Percentiles rank a stretch among this genome's conserved stretches.
These are phyloP conservation scores for Drosophila quadrilineata DNA, from an alignment of 1,140 invertebrate genomes.

Conservation along the genomic window DNA sequence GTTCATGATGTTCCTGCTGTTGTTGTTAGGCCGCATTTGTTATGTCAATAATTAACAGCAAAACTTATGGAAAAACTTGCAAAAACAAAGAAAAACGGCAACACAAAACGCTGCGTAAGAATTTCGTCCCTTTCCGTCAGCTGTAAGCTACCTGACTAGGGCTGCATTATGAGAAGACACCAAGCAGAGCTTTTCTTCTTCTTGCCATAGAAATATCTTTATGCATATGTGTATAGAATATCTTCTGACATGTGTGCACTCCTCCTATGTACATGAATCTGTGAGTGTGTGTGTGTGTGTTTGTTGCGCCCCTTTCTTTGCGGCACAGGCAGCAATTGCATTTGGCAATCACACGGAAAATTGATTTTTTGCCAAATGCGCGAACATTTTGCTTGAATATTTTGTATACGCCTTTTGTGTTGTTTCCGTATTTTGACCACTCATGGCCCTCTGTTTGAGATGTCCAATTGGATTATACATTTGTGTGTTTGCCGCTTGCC, in stretches of 20 bases:
- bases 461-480: constrained; percentile 51
- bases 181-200: constrained; percentile 18
- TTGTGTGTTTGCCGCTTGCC: constrained; percentile 36
- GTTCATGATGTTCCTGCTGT: too few species aligned
- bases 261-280: not conserved
- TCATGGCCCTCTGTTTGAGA: constrained; percentile 15
- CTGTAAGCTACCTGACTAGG: constrained; percentile 21
- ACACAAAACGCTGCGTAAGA: constrained; percentile 47
- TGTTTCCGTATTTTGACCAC: constrained; percentile 25
- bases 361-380: constrained; percentile 76
- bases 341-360: constrained; percentile 71
- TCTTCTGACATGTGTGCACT: constrained; percentile 36
- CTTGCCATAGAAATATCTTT: too few species aligned
- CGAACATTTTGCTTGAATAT: constrained; percentile 35
- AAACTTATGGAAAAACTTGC: constrained; percentile 32
- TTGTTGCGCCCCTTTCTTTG: constrained; percentile 31
- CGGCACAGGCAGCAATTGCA: constrained; percentile 44
- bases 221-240: too few species aligned
- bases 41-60: constrained; percentile 76
- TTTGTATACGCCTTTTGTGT: constrained; percentile 20
- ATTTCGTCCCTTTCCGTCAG: constrained; percentile 9
- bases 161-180: constrained; percentile 14
- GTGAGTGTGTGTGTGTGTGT: constrained; percentile 4
- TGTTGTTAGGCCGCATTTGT: constrained; percentile 53
- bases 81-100: too few species aligned